These are phyloP conservation scores for Holothuria glaberrima DNA, from an alignment of 35 echinoderm and acorn worm genomes.

Conservation along the genomic window DNA sequence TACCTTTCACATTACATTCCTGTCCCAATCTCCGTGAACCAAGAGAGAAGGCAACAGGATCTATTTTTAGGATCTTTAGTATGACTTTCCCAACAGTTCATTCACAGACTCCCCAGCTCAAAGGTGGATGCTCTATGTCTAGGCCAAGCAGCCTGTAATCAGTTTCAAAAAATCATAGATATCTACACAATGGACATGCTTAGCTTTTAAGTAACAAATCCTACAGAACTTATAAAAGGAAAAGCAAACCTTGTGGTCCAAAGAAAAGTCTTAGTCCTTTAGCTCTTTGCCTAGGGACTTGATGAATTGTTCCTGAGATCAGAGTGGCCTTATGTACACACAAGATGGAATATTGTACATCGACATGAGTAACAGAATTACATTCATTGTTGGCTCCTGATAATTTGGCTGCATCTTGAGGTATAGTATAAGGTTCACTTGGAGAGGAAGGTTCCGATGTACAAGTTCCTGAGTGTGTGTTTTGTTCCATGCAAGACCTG, in stretches of 20 bases:
- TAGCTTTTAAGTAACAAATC: no score
- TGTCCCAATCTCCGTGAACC: no score
- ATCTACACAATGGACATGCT: no score
- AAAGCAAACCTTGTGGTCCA: conserved; percentile 2
- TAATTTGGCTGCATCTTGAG: neutral
- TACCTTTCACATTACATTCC: no score
- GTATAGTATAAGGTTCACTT: neutral
- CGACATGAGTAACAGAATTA: neutral
- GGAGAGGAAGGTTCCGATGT: neutral
- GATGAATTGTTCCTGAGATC: conserved; percentile 25
- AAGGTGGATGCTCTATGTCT: no score
- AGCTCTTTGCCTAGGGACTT: conserved; percentile 12
- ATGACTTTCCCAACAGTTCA: no score
- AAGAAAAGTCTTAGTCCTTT: conserved; percentile 20
- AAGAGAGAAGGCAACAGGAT: no score
- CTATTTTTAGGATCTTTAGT: no score
- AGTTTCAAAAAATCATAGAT: no score
- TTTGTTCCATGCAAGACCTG: neutral
- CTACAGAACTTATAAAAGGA: neutral
- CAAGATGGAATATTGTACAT: conserved; percentile 38
- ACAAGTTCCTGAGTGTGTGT: neutral
- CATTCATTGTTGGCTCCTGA: neutral
- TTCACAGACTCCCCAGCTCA: no score
- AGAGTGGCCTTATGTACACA: conserved; percentile 16
- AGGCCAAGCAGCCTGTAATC: no score